Percentiles rank a stretch among this genome's conserved stretches.
phyloP scores from a whole-genome alignment of 1,140 invertebrate genomes.

The Olivierus martensii region DNA sequence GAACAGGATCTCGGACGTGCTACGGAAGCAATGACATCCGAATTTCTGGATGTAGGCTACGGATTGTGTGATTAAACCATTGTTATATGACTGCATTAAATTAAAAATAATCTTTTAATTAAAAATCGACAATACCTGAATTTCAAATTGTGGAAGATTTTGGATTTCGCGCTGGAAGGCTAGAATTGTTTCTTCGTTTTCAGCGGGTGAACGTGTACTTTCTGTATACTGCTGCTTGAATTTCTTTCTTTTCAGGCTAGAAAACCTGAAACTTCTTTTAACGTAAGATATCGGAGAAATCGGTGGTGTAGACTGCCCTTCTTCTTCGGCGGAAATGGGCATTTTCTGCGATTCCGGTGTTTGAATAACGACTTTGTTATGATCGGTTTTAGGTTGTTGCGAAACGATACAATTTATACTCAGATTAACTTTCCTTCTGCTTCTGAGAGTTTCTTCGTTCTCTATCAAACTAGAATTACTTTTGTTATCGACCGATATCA shows the following conservation, averaged over 20 bases:
- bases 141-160: slow-evolving; percentile 34
- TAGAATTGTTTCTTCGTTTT: slow-evolving; percentile 34
- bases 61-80: too few relatives aligned
- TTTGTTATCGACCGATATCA: slow-evolving; percentile 6
- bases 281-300: too few relatives aligned
- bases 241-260: slow-evolving; percentile 22
- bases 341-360: too few relatives aligned
- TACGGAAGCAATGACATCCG: too few relatives aligned
- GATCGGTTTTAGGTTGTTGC: too few relatives aligned
- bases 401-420: slow-evolving; percentile 8
- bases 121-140: background rate
- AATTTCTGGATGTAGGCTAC: too few relatives aligned
- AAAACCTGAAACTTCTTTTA: slow-evolving; percentile 21
- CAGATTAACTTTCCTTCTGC: slow-evolving; percentile 12
- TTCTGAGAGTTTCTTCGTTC: slow-evolving; percentile 22
- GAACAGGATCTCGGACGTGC: slow-evolving; percentile 35
- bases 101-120: too few relatives aligned
- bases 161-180: slow-evolving; percentile 39
- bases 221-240: slow-evolving; percentile 16
- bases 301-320: too few relatives aligned
- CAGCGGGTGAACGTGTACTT: background rate
- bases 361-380: too few relatives aligned
- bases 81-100: too few relatives aligned
- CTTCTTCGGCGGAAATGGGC: too few relatives aligned
- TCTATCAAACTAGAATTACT: slow-evolving; percentile 25